These are phyloP conservation scores for Dermatemys mawii DNA, from an alignment of 2,113 vertebrate species.

Conservation along the genomic window DNA sequence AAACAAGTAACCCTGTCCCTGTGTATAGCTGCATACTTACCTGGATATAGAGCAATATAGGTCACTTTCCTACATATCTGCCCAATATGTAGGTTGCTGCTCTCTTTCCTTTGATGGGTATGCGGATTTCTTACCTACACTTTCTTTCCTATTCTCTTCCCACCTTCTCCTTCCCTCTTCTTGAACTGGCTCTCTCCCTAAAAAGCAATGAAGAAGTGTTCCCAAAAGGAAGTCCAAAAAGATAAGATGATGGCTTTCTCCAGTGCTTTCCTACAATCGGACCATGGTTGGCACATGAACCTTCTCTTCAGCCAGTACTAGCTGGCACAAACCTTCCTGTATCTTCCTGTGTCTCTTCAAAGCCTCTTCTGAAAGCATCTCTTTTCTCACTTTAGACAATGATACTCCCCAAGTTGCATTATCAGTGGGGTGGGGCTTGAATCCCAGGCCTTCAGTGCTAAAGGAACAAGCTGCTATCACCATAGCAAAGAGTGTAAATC, in stretches of 20 bases:
- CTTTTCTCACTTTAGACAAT: background rate
- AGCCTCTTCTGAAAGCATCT: background rate
- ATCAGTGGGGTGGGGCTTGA: background rate
- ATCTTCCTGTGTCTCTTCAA: background rate
- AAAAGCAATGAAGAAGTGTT: fast-evolving
- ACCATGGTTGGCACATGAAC: background rate
- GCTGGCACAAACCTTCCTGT: background rate
- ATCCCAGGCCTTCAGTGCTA: background rate
- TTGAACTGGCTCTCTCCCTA: background rate
- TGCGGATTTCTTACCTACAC: background rate
- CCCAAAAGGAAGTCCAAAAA: background rate
- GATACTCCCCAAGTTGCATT: background rate
- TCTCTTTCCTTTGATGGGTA: background rate
- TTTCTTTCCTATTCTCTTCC: background rate
- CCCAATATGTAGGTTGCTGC: background rate
- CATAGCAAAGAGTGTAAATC: background rate
- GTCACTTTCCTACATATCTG: background rate
- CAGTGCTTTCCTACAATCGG: too few species aligned
- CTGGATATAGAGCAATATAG: background rate
- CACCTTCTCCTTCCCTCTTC: fast-evolving
- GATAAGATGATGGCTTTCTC: fast-evolving
- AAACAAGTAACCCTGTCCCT: background rate
- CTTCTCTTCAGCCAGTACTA: background rate
- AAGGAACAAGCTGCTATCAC: background rate
- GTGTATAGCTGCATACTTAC: background rate